A percentile compares a stretch with the other conserved stretches of the same genome.
Evolutionary conservation across 2,797 vertebrate genomes (phyloP).

Genomic region (Channallabes apus): DNA sequence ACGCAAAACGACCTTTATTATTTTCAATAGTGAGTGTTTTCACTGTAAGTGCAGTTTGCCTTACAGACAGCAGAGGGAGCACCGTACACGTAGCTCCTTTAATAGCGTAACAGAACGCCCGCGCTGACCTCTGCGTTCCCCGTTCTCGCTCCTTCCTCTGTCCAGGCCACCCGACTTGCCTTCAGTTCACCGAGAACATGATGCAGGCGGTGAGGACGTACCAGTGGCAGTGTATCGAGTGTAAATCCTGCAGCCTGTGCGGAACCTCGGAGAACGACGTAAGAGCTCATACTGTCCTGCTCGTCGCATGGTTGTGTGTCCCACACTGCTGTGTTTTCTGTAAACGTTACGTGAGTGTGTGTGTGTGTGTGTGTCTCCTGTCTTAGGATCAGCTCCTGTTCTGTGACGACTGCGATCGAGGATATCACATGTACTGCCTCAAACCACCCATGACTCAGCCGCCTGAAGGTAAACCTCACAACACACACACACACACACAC

Average conservation of each 20-base stretch:
- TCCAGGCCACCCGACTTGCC: slow-evolving; percentile 93
- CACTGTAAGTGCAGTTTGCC: not conserved
- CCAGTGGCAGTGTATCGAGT: slow-evolving; percentile 99
- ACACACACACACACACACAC: not conserved
- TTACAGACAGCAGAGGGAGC: not conserved
- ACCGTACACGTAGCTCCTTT: not conserved
- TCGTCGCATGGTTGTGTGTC: not conserved
- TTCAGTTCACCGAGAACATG: slow-evolving; percentile 99
- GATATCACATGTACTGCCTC: slow-evolving; percentile 99
- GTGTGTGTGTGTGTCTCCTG: slow-evolving; percentile 14
- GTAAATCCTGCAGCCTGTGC: slow-evolving; percentile 98
- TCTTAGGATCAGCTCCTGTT: slow-evolving; percentile 95
- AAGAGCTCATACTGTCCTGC: slow-evolving; percentile 56
- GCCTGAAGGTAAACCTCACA: slow-evolving; percentile 84
- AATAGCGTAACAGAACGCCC: not conserved
- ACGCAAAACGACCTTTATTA: too few relatives aligned
- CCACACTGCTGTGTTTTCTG: not conserved
- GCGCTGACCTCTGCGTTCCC: not conserved
- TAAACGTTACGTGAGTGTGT: not conserved
- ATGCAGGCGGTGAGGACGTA: slow-evolving; percentile 96
- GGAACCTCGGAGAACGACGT: slow-evolving; percentile 98
- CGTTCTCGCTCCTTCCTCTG: slow-evolving; percentile 21
- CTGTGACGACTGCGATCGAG: slow-evolving; percentile 97
- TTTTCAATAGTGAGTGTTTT: not conserved
- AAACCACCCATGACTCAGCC: slow-evolving; percentile 95